A percentile compares a stretch with the other conserved stretches of the same genome.
Evolutionary conservation across 2,888 invertebrate genomes (phyloP).

Genomic region (Cordylochernes scorpioides): DNA sequence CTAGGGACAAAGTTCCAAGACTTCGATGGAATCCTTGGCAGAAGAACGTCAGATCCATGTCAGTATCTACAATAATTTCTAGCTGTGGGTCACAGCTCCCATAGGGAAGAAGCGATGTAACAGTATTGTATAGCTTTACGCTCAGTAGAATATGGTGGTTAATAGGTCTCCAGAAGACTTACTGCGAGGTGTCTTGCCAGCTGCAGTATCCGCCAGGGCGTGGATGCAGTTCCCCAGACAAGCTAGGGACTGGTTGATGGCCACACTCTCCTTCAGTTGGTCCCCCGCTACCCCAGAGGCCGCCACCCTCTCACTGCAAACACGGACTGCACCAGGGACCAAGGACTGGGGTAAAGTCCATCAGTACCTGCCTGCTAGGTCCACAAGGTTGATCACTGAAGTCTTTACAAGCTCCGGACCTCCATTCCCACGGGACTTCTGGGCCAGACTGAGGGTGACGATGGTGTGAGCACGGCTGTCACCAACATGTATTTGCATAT

Average conservation of each 20-base stretch:
- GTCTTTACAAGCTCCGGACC: conserved; percentile 28
- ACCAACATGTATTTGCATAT: background rate
- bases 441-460: conserved; percentile 28
- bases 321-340: background rate
- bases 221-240: conserved; percentile 29
- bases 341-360: background rate
- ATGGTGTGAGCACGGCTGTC: conserved; percentile 29
- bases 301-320: conserved; percentile 27
- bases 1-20: too few relatives aligned
- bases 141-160: too few relatives aligned
- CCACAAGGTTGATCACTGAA: conserved; percentile 29
- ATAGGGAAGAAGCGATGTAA: too few relatives aligned
- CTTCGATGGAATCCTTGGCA: too few relatives aligned
- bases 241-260: conserved; percentile 30
- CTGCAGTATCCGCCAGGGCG: conserved; percentile 23
- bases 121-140: too few relatives aligned
- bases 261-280: conserved; percentile 30
- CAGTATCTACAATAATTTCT: too few relatives aligned
- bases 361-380: conserved; percentile 29
- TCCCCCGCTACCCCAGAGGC: conserved; percentile 30
- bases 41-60: too few relatives aligned
- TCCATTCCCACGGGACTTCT: conserved; percentile 26
- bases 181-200: conserved; percentile 18
- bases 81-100: too few relatives aligned
- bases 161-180: too few relatives aligned